Base-by-base conservation (phyloP, 1,140 invertebrate genomes). In the Potamilus streckersoni region DNA sequence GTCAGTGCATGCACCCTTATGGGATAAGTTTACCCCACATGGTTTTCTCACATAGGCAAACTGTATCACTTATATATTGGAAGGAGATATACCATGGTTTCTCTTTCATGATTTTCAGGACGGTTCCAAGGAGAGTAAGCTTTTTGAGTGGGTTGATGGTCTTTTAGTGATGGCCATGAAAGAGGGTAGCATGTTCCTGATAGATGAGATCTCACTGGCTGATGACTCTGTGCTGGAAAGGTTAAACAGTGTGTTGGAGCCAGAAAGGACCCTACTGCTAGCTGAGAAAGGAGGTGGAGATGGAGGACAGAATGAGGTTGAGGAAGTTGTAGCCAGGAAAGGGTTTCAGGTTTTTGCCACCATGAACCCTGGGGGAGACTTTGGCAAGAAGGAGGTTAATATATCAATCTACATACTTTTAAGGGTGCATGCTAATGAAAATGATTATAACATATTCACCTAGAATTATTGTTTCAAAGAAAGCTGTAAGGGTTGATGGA, bases 341-440 rank as follows among this genome's bases (percentile, higher is more conserved):
- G 92, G 93, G 16, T 99, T 99, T 88, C 93, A 96, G 78, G 96
- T 99, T 83, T 93, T 99, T 72, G 96, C 96, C 13, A 99, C 98
- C 0, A 99, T 99, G 98, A 99, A 99, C 92, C 98, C 98, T 27
- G 97, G 97, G 20, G 98, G 98, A 15, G 98, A 99, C 92, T 99
- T 96, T 91, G 98, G 98, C 0, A 99, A 99, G 88, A 99, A 99
- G 91, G 98, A 99, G 90, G 93, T 93, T 83, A 79, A 70, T 67
- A 15, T 69, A 16, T 55, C 62, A 23, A 27, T 72, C 38, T 62
- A 23, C 19, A 62, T 62, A 8, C 20, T 5, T 5, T 62, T 11
- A 8, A 23, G 20, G 6, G 5, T 62, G 13, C 60, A 13, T 62
- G 20, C 13, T n/a, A 62, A 62, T n/a, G 6, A 62, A 23, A 62